Evolutionary conservation across 2,113 vertebrate species (phyloP).

Genomic region (Pterophyllum scalare): DNA sequence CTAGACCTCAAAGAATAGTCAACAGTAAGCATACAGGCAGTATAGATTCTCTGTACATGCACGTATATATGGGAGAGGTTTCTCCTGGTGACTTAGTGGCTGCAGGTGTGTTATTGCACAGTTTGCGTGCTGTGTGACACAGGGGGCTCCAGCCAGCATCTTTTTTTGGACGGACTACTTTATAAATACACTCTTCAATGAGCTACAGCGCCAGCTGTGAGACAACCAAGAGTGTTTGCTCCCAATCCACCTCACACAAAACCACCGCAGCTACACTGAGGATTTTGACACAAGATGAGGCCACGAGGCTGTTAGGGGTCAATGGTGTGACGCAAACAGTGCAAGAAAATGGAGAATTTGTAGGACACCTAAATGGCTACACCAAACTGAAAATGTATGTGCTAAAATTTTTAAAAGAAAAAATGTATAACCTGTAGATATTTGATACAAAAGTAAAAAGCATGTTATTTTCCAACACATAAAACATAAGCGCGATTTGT

Average conservation of each 20-base stretch:
- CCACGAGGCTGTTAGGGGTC: slow-evolving; percentile 8
- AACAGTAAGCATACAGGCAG: not conserved
- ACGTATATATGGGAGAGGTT: not conserved
- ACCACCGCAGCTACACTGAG: not conserved
- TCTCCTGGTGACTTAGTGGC: too few species aligned
- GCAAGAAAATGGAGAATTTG: slow-evolving; percentile 30
- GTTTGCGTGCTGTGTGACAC: too few species aligned
- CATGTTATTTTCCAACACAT: too few species aligned
- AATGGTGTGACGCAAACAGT: slow-evolving; percentile 23
- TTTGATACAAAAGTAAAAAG: too few species aligned
- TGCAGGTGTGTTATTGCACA: too few species aligned
- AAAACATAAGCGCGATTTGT: too few species aligned
- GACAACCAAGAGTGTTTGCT: slow-evolving; percentile 18
- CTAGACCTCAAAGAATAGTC: not conserved
- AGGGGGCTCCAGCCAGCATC: too few species aligned
- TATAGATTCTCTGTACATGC: too few species aligned
- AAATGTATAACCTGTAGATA: too few species aligned
- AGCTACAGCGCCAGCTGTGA: slow-evolving; percentile 78
- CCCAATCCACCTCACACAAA: slow-evolving; percentile 21
- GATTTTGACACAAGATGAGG: not conserved
- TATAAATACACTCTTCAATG: slow-evolving; percentile 76
- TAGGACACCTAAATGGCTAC: slow-evolving; percentile 44
- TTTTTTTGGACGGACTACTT: slow-evolving; percentile 65
- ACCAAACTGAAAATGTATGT: not conserved
- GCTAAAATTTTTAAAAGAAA: not conserved